These are phyloP conservation scores for Apis cerana DNA, from an alignment of 1,140 invertebrate species.

Conservation along the genomic window DNA sequence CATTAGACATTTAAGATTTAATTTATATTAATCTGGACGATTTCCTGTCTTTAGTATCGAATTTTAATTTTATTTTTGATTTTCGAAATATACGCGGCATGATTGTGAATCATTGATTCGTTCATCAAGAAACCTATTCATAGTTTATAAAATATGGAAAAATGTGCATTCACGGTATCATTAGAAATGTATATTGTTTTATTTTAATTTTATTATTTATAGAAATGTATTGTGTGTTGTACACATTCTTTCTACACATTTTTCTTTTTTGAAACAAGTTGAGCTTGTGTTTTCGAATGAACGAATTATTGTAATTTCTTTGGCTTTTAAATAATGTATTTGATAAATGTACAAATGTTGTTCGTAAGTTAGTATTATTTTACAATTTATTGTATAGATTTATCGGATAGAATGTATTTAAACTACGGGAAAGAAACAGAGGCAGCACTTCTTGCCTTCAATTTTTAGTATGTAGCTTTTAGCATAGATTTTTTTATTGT, in stretches of 20 bases:
- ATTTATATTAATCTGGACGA: background rate
- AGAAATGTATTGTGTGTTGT: background rate
- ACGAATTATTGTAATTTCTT: background rate
- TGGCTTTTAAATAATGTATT: background rate
- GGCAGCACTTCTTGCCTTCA: slow-evolving; percentile 22
- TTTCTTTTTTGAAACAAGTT: background rate
- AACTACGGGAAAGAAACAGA: background rate
- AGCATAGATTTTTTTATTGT: background rate
- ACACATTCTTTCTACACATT: background rate
- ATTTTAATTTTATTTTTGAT: background rate
- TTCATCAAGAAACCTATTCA: background rate
- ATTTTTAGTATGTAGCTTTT: background rate
- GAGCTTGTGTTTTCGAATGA: slow-evolving; percentile 4
- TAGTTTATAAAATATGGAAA: background rate
- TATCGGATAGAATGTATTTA: background rate
- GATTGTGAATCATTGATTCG: background rate
- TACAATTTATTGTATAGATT: background rate
- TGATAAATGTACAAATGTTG: slow-evolving; percentile 24
- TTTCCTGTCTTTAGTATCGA: background rate
- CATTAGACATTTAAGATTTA: slow-evolving; percentile 22
- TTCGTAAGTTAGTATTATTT: background rate
- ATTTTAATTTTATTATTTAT: slow-evolving; percentile 27
- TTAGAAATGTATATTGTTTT: background rate
- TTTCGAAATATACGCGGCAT: background rate
- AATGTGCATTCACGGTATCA: background rate